These are phyloP conservation scores for Poecilia picta DNA, from an alignment of 2,797 vertebrate genomes.

Conservation along the genomic window DNA sequence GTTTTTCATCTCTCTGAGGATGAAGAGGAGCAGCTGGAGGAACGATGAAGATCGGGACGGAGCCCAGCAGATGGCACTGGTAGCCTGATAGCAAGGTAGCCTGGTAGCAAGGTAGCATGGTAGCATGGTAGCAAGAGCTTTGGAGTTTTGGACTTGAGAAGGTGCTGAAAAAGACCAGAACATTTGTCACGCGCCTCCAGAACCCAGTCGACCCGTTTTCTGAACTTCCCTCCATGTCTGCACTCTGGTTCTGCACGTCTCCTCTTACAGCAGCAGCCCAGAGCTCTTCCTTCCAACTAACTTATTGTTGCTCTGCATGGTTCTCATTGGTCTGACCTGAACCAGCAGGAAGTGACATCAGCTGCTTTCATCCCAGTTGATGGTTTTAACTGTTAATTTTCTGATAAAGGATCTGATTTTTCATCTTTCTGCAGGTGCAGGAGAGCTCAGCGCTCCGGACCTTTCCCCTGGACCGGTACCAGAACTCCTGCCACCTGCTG, in stretches of 20 bases:
- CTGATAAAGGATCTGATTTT: neutral
- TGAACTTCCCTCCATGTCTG: neutral
- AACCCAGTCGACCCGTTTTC: neutral
- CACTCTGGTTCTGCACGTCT: neutral
- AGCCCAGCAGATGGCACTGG: no score
- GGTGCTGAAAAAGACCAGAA: no score
- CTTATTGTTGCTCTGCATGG: neutral
- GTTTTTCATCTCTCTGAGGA: no score
- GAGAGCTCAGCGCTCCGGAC: slow-evolving; percentile 2
- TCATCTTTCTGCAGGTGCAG: slow-evolving; percentile 34
- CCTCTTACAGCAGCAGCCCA: neutral
- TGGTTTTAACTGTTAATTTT: neutral
- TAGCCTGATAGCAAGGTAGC: no score
- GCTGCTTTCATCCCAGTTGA: neutral
- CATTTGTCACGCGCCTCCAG: no score
- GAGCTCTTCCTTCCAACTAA: neutral
- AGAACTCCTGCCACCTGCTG: slow-evolving; percentile 86
- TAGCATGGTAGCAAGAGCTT: no score
- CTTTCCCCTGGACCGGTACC: slow-evolving; percentile 80
- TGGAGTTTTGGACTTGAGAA: no score
- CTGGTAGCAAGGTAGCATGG: no score
- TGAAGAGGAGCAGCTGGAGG: no score
- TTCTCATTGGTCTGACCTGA: neutral
- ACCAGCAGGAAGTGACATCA: neutral
- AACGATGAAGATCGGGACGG: no score